These are phyloP conservation scores for Limnothrissa miodon DNA, from an alignment of 2,113 vertebrate genomes.

Conservation along the genomic window DNA sequence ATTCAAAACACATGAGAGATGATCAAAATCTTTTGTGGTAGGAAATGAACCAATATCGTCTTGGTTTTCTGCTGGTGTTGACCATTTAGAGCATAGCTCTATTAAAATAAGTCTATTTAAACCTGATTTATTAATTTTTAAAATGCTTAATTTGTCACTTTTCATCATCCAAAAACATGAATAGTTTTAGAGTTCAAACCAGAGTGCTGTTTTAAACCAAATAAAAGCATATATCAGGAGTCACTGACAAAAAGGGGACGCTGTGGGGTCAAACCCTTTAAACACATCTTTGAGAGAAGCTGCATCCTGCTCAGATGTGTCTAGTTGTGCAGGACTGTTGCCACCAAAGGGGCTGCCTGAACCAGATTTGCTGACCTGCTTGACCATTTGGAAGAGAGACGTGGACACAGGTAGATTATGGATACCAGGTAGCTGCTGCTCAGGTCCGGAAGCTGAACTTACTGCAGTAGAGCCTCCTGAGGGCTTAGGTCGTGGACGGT, in stretches of 20 bases:
- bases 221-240: constrained; percentile 21
- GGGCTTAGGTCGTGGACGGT: constrained; percentile 82
- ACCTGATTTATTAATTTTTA: not conserved
- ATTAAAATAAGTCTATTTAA: constrained; percentile 40
- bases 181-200: constrained; percentile 38
- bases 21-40: not conserved
- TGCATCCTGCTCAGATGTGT: constrained; percentile 79
- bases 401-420: constrained; percentile 86
- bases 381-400: constrained; percentile 79
- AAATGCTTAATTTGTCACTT: constrained; percentile 36
- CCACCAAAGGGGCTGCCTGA: constrained; percentile 82
- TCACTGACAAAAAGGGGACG: constrained; percentile 94
- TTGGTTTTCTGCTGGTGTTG: constrained; percentile 8
- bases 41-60: not conserved
- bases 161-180: constrained; percentile 52
- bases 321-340: constrained; percentile 78
- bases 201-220: constrained; percentile 13
- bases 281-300: constrained; percentile 93
- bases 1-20: not conserved
- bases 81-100: not conserved
- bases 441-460: constrained; percentile 23
- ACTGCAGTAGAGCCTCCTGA: constrained; percentile 47
- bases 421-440: constrained; percentile 66
- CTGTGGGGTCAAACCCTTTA: constrained; percentile 94
- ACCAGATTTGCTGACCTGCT: constrained; percentile 75